Evolutionary conservation across 2,113 vertebrate genomes (phyloP).

Genomic region (Corythornis cristatus): DNA sequence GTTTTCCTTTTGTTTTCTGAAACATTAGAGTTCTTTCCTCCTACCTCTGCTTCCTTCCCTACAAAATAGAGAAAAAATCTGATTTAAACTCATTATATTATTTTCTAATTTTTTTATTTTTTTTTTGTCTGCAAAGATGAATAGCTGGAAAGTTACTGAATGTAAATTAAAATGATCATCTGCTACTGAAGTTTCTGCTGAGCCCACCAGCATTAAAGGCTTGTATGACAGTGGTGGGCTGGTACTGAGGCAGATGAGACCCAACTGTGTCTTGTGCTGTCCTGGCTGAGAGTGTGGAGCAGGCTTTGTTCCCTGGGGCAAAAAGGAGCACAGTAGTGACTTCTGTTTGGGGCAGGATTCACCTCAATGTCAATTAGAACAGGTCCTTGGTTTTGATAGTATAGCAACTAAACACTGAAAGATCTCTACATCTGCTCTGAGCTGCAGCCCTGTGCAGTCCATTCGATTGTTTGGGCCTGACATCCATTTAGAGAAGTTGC

Average conservation of each 20-base stretch:
- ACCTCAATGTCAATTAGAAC: not conserved
- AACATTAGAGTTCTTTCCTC: not conserved
- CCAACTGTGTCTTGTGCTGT: not conserved
- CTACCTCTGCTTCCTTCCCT: not conserved
- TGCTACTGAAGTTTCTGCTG: not conserved
- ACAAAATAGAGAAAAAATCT: not conserved
- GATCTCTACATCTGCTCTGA: not conserved
- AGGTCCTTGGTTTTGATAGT: not conserved
- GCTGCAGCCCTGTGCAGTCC: not conserved
- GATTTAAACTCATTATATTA: not conserved
- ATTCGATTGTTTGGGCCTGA: not conserved
- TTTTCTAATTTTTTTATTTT: not conserved
- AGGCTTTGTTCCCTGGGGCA: not conserved
- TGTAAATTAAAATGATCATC: not conserved
- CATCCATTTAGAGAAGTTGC: not conserved
- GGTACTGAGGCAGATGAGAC: not conserved
- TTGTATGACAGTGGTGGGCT: not conserved
- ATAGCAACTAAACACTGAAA: not conserved
- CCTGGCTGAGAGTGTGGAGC: not conserved
- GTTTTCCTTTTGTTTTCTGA: conserved; percentile 16
- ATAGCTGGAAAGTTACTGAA: conserved; percentile 7
- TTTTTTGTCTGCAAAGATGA: not conserved
- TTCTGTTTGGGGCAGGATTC: not conserved
- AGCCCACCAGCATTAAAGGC: not conserved
- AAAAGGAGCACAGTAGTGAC: not conserved